Evolutionary conservation across 2,797 vertebrate species (phyloP).

Genomic region (Antrozous pallidus): DNA sequence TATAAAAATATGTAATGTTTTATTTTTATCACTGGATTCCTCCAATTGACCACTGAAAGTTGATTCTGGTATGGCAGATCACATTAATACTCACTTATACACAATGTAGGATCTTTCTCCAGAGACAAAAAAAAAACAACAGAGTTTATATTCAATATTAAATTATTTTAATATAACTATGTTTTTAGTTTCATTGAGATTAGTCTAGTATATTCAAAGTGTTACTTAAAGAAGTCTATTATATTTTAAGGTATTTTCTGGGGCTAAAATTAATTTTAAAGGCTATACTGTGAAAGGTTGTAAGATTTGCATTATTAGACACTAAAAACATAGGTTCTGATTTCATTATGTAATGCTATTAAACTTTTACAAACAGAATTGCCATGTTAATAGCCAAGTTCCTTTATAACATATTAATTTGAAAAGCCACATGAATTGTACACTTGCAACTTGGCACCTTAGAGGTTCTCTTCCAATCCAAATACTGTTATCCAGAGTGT

Average conservation of each 20-base stretch:
- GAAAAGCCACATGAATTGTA: constrained; percentile 38
- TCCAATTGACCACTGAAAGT: not conserved
- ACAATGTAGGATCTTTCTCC: not conserved
- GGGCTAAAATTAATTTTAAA: constrained; percentile 50
- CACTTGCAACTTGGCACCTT: constrained; percentile 14
- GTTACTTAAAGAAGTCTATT: constrained; percentile 39
- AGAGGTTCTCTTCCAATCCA: not conserved
- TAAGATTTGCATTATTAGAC: constrained; percentile 33
- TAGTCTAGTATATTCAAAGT: constrained; percentile 21
- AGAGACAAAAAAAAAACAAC: not conserved
- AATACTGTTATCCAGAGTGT: not conserved
- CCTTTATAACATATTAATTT: constrained; percentile 41
- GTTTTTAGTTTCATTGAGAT: not conserved
- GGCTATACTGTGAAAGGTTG: not conserved
- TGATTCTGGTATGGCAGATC: not conserved
- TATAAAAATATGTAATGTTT: not conserved
- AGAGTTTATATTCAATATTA: not conserved
- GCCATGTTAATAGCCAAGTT: constrained; percentile 50
- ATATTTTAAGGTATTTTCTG: constrained; percentile 42
- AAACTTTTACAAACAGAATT: constrained; percentile 56
- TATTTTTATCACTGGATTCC: not conserved
- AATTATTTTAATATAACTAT: not conserved
- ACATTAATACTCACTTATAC: not conserved
- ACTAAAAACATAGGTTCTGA: constrained; percentile 28
- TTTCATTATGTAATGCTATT: constrained; percentile 51